These are phyloP conservation scores for Kobus ellipsiprymnus DNA, from an alignment of 2,113 vertebrate species.

Conservation along the genomic window DNA sequence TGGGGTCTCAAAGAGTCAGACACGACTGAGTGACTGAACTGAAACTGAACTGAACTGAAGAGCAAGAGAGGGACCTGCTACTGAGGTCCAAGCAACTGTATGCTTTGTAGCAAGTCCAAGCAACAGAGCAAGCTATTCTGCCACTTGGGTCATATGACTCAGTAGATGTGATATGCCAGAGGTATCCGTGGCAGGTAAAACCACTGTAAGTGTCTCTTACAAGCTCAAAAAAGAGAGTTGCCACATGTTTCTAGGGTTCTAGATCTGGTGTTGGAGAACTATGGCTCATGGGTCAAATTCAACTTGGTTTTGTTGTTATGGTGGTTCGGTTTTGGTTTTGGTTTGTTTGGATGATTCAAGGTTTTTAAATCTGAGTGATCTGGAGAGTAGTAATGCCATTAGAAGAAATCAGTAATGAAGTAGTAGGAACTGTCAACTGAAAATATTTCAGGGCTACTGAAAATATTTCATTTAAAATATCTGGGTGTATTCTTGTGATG, in stretches of 20 bases:
- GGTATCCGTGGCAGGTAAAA: neutral
- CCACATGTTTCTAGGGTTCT: neutral
- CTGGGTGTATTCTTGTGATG: neutral
- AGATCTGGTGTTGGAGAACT: neutral
- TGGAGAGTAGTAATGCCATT: neutral
- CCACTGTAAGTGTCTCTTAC: neutral
- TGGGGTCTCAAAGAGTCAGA: too few species aligned
- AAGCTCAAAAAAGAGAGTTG: neutral
- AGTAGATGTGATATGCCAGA: neutral
- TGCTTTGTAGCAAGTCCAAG: neutral
- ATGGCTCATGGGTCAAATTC: neutral
- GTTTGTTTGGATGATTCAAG: neutral
- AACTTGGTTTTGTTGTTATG: neutral
- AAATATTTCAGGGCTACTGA: neutral
- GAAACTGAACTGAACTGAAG: neutral
- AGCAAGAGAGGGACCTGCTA: neutral
- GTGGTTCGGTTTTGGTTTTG: neutral
- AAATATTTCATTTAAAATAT: neutral
- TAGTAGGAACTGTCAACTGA: neutral
- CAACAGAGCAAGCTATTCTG: neutral
- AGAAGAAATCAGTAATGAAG: neutral
- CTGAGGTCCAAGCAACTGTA: neutral
- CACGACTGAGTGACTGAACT: too few species aligned
- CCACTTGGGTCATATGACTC: neutral
- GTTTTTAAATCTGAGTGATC: neutral